These are phyloP conservation scores for Zoanthus solanderi DNA, from an alignment of 92 coral and sea anemone genomes.

Conservation along the genomic window DNA sequence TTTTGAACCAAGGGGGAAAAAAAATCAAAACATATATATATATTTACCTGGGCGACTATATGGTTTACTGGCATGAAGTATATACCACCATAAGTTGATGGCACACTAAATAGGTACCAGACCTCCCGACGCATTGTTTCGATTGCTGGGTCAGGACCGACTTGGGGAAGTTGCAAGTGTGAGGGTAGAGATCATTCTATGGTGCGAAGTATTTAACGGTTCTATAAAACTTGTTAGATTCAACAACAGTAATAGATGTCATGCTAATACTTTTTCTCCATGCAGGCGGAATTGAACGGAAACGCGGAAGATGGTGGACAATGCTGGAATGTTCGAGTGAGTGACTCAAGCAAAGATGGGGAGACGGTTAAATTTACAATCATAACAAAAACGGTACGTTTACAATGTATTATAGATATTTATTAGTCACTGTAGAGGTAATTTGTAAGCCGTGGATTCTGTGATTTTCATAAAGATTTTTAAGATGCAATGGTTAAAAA, in stretches of 20 bases:
- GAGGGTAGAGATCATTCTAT: background rate
- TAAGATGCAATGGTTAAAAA: background rate
- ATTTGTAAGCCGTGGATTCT: background rate
- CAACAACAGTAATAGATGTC: background rate
- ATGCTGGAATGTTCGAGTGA: constrained; percentile 39
- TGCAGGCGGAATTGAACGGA: constrained; percentile 43
- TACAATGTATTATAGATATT: background rate
- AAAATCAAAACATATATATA: too few species aligned
- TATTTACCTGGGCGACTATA: too few species aligned
- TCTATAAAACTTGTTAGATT: background rate
- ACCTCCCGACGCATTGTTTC: background rate
- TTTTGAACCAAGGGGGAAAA: too few species aligned
- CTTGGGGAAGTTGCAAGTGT: background rate
- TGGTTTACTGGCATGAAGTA: too few species aligned
- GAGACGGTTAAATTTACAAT: constrained; percentile 39
- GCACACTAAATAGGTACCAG: background rate
- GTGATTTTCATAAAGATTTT: background rate
- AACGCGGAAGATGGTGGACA: constrained; percentile 14
- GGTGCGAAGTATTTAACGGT: constrained; percentile 6
- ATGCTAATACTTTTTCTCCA: background rate
- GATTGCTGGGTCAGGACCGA: background rate
- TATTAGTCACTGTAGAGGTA: background rate
- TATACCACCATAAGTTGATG: too few species aligned
- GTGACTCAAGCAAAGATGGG: constrained; percentile 47
- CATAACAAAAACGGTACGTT: constrained; percentile 49